Conservation (phyloP, 2,797 vertebrate genomes). For the Paratrypauchen microcephalus region DNA sequence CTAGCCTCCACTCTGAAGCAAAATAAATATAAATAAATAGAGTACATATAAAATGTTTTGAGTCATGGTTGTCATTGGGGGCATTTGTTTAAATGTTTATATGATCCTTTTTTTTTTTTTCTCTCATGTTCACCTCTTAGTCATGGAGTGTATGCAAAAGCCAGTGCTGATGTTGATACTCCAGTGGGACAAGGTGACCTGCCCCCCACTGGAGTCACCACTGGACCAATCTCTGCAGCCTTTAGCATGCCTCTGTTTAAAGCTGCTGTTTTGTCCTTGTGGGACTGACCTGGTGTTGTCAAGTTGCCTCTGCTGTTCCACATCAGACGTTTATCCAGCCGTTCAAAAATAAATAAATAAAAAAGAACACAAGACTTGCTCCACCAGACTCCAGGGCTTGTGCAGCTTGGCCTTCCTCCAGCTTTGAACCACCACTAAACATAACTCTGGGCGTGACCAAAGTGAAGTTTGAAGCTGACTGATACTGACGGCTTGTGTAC, state of each 20-base stretch:
- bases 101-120: background rate
- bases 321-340: slow-evolving; percentile 63
- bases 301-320: slow-evolving; percentile 51
- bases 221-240: slow-evolving; percentile 53
- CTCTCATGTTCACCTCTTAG: background rate
- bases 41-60: background rate
- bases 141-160: background rate
- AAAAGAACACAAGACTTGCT: slow-evolving; percentile 31
- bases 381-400: slow-evolving; percentile 26
- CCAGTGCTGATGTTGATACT: slow-evolving; percentile 32
- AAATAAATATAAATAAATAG: too few species aligned
- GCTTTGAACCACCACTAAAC: slow-evolving; percentile 14
- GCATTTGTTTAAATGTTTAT: background rate
- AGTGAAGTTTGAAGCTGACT: slow-evolving; percentile 21
- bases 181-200: slow-evolving; percentile 62
- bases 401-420: slow-evolving; percentile 48
- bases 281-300: slow-evolving; percentile 67
- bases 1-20: too few species aligned
- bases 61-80: background rate
- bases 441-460: slow-evolving; percentile 23
- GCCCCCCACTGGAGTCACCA: slow-evolving; percentile 48
- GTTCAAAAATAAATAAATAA: slow-evolving; percentile 47
- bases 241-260: slow-evolving; percentile 50
- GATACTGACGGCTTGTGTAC: slow-evolving; percentile 31
- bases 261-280: slow-evolving; percentile 65